Percentiles rank a stretch among this genome's conserved stretches.
Evolutionary conservation across 2,113 vertebrate genomes (phyloP).

Genomic region (Salvelinus alpinus): DNA sequence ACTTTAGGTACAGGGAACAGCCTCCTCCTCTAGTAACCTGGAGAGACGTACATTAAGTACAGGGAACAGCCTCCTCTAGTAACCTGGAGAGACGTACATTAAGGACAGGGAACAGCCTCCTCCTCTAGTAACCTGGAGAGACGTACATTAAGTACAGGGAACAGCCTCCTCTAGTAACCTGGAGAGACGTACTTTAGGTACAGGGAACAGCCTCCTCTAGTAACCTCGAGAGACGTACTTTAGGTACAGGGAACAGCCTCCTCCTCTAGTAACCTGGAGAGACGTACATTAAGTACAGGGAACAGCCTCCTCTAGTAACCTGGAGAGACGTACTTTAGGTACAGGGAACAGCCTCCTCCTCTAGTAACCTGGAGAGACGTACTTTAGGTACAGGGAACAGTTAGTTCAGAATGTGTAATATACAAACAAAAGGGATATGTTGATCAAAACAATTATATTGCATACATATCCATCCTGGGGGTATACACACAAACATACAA

Average conservation of each 20-base stretch:
- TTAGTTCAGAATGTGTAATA: no score
- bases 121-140: no score
- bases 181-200: slow-evolving; percentile 17
- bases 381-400: not conserved
- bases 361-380: not conserved
- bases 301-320: no score
- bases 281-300: no score
- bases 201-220: slow-evolving; percentile 53
- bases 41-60: not conserved
- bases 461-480: no score
- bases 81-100: not conserved
- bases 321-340: no score
- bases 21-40: not conserved
- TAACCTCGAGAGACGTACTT: slow-evolving; percentile 69
- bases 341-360: not conserved
- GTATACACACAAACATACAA: not conserved
- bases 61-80: not conserved
- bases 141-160: no score
- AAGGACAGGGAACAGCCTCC: not conserved
- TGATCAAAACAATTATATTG: no score
- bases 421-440: no score
- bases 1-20: not conserved
- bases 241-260: not conserved
- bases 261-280: no score
- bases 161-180: slow-evolving; percentile 81